These are phyloP conservation scores for Percina caprodes DNA, from an alignment of 2,113 vertebrate species.

Conservation along the genomic window DNA sequence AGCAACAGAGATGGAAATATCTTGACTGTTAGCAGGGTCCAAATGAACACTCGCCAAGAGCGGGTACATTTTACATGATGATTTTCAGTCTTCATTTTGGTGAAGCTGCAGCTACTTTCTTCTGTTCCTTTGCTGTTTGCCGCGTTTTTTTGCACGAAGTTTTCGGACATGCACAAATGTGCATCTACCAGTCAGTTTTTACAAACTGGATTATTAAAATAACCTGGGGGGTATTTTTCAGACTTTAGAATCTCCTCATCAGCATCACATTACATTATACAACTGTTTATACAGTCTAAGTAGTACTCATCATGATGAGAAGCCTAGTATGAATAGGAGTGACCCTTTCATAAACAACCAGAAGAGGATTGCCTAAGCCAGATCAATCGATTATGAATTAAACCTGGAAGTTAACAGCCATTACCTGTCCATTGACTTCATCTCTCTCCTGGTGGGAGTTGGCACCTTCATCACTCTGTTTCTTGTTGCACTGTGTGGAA, in stretches of 20 bases:
- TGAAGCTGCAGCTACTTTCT: no score
- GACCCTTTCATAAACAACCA: not conserved
- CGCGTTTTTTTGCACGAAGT: no score
- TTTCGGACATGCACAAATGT: no score
- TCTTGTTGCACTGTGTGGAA: conserved; percentile 91
- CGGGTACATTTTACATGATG: no score
- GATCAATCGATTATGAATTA: not conserved
- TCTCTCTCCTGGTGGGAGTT: conserved; percentile 58
- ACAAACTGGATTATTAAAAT: not conserved
- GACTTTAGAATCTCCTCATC: not conserved
- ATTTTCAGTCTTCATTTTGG: no score
- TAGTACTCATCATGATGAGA: not conserved
- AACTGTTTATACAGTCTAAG: not conserved
- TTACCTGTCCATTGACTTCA: conserved; percentile 85
- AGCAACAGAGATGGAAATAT: not conserved
- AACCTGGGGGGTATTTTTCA: not conserved
- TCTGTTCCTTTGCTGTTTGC: no score
- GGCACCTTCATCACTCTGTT: conserved; percentile 83
- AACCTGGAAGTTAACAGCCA: not conserved
- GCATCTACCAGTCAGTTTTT: no score
- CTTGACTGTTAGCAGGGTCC: no score
- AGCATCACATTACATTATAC: not conserved
- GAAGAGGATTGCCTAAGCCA: not conserved
- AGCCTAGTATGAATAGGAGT: not conserved
- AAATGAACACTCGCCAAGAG: no score